Base-by-base conservation (phyloP, 2,888 invertebrate species). In the Boloria selene region DNA sequence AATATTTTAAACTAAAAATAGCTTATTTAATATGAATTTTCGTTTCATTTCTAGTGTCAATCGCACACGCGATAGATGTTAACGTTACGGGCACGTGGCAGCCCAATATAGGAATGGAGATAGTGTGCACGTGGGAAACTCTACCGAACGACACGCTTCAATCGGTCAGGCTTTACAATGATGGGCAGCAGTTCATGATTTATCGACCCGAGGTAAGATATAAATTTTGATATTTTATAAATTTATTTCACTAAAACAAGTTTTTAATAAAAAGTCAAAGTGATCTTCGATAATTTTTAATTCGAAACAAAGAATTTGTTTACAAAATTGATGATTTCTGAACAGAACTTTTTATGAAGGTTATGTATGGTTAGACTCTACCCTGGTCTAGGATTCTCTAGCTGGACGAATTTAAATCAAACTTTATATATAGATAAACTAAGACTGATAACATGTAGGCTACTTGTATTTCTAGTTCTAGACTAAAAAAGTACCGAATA, bases 171-270 rank as follows among this genome's bases (percentile, higher is more conserved):
- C 72, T 90, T 55, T 83, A 79, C 69, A 78, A 80, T 45, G 80
- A 85, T 22, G 81, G 80, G 0, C 77, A 79, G 22, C 89, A 88
- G 72, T 89, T 88, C 68, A 73, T 84, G 74, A 78, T 87, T 13
- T 88, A 81, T 63, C 81, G 90, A 66, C 90, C 90, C 7, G 84
- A 86, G 82, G 91, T 90, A 71, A 79, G 52, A 16, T 22, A 14
- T 44, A 26, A n/a, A n/a, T 47, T 47, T 47, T 16, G 14, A 5
- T 47, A 7, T 38, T 38, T 6, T 38, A 31, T 38, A 7, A 5
- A 6, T 47, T 13, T 13, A 16, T 47, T 47, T 13, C n/a, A n/a
- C n/a, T 47, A 16, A n/a, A 47, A 16, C 47, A 38, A 38, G 31
- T 7, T 38, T 38, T 38, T 0, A 38, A 38, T 38, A 38, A 38